Evolutionary conservation across 2,797 vertebrate genomes (phyloP).

Genomic region (Staurois parvus): DNA sequence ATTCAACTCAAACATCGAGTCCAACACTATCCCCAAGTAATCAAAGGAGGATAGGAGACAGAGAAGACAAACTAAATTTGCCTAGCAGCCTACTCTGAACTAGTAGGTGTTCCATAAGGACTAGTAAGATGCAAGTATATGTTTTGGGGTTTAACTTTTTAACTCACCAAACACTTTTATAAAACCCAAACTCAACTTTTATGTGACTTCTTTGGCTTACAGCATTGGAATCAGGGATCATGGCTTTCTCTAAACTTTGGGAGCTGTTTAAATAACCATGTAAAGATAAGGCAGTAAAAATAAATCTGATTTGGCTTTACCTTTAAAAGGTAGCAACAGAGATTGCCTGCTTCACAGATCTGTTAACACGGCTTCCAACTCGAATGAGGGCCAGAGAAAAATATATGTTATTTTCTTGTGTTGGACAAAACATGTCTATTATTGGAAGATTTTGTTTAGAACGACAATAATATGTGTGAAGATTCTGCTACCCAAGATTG

Average conservation of each 20-base stretch:
- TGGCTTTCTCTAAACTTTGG: background rate
- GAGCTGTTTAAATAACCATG: background rate
- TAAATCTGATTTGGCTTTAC: constrained; percentile 9
- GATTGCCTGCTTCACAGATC: constrained; percentile 16
- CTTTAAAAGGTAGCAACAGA: constrained; percentile 1
- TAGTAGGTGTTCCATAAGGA: too few species aligned
- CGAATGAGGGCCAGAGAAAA: background rate
- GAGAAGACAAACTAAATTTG: too few species aligned
- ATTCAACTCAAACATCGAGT: too few species aligned
- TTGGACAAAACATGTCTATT: constrained; percentile 27
- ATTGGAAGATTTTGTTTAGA: constrained; percentile 5
- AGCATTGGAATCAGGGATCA: too few species aligned
- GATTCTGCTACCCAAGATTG: constrained; percentile 2
- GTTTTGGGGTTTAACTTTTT: too few species aligned
- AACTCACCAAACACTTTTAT: too few species aligned
- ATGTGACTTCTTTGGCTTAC: too few species aligned
- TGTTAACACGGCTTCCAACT: constrained; percentile 7
- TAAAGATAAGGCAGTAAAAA: background rate
- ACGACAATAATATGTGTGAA: constrained; percentile 14
- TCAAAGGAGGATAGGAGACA: too few species aligned
- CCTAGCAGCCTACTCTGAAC: too few species aligned
- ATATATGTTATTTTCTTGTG: constrained; percentile 29
- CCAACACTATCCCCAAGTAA: too few species aligned
- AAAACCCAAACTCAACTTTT: too few species aligned
- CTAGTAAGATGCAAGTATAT: too few species aligned